Conservation (phyloP, 1,140 invertebrate species). For the Rhopalosiphum maidis region DNA sequence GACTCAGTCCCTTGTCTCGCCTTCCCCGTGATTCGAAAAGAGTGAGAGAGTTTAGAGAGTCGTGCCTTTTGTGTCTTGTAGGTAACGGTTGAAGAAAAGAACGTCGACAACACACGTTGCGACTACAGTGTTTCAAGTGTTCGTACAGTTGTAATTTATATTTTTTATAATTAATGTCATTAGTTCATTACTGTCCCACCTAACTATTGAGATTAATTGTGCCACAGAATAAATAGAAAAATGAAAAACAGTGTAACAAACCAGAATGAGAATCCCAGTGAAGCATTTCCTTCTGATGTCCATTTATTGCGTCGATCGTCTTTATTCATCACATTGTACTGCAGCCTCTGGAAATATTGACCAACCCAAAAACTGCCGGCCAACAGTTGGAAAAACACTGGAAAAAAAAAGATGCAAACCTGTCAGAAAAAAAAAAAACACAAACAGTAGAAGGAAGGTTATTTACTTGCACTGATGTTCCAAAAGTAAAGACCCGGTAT, state of each 20-base stretch:
- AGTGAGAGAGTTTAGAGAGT: neutral
- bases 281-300: slow-evolving; percentile 73
- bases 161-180: neutral
- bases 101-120: too few species aligned
- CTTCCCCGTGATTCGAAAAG: too few species aligned
- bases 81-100: neutral
- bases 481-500: slow-evolving; percentile 81
- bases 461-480: slow-evolving; percentile 77
- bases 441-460: neutral
- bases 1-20: too few species aligned
- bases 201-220: neutral
- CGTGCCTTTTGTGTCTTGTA: neutral
- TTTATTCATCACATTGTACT: slow-evolving; percentile 77
- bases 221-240: neutral
- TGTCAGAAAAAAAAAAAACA: neutral
- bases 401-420: slow-evolving; percentile 60
- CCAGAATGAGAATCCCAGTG: slow-evolving; percentile 82
- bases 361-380: slow-evolving; percentile 76
- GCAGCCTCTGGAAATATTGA: slow-evolving; percentile 77
- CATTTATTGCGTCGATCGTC: slow-evolving; percentile 78
- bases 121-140: too few species aligned
- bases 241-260: slow-evolving; percentile 62
- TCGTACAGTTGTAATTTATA: neutral
- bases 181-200: too few species aligned
- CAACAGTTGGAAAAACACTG: slow-evolving; percentile 75